Conservation (phyloP, 2,113 vertebrate species). For the Neodon shergylaensis region DNA sequence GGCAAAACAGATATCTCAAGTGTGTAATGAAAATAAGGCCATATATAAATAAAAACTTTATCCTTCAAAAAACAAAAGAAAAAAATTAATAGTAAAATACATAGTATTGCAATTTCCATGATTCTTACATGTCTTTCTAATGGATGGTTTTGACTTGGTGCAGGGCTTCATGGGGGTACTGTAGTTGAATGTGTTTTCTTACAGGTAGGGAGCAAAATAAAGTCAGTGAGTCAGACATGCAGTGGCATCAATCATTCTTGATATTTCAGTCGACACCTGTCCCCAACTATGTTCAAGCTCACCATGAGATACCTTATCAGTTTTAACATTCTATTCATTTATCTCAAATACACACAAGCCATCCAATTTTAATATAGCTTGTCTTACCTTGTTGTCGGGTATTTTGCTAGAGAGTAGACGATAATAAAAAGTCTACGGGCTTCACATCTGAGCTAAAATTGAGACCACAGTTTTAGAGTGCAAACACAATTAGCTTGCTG, state of each 20-base stretch:
- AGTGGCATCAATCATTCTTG: neutral
- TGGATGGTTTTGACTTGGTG: neutral
- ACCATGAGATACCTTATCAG: neutral
- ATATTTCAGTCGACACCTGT: neutral
- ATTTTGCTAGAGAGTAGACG: neutral
- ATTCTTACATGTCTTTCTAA: neutral
- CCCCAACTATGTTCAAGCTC: neutral
- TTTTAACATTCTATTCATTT: neutral
- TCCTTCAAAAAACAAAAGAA: conserved; percentile 22
- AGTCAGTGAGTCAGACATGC: neutral
- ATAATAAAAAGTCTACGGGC: neutral
- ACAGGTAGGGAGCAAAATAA: accelerated
- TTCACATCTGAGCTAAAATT: neutral
- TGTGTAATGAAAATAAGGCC: neutral
- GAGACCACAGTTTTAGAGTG: neutral
- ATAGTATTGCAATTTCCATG: neutral
- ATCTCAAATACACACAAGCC: neutral
- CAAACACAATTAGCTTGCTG: neutral
- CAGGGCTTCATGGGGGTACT: neutral
- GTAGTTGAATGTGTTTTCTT: neutral
- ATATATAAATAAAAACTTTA: neutral
- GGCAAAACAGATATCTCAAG: neutral
- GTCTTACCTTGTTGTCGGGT: neutral
- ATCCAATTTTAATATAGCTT: neutral
- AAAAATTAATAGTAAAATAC: neutral